Conservation (phyloP, 2,113 vertebrate species). For the Pelmatolapia mariae region DNA sequence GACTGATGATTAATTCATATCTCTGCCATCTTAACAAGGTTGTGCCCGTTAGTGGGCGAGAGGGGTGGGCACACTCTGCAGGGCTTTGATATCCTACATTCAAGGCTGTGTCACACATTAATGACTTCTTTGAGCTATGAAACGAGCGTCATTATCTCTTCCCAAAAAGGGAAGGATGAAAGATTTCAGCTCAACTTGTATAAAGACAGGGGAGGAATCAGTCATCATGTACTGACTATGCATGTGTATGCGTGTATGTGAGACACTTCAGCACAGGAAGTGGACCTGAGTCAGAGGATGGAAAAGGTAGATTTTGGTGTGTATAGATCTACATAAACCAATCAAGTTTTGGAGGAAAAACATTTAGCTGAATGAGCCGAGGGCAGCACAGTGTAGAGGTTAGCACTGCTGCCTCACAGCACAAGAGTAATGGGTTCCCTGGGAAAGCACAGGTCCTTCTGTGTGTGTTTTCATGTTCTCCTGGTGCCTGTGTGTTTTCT, state of each 20-base stretch:
- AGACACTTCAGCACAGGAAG: background rate
- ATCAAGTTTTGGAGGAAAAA: background rate
- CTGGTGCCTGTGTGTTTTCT: background rate
- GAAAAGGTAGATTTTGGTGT: background rate
- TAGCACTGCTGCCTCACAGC: background rate
- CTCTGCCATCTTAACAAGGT: conserved; percentile 30
- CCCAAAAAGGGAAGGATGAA: conserved; percentile 25
- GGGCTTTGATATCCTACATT: conserved; percentile 53
- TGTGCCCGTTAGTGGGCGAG: conserved; percentile 23
- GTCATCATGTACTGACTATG: background rate
- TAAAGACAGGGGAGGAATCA: conserved; percentile 2
- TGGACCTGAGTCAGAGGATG: background rate
- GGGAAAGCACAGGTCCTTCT: background rate
- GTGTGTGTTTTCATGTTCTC: background rate
- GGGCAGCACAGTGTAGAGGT: background rate
- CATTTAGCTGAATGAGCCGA: background rate
- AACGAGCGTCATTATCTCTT: conserved; percentile 50
- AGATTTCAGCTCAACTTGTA: conserved; percentile 24
- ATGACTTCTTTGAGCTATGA: conserved; percentile 53
- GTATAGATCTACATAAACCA: background rate
- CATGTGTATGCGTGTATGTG: background rate
- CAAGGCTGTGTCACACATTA: conserved; percentile 48
- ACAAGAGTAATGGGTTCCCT: background rate
- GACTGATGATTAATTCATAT: conserved; percentile 54
- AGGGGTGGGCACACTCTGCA: background rate